Evolutionary conservation across 2,888 invertebrate species (phyloP).

Genomic region (Fabriciana adippe): DNA sequence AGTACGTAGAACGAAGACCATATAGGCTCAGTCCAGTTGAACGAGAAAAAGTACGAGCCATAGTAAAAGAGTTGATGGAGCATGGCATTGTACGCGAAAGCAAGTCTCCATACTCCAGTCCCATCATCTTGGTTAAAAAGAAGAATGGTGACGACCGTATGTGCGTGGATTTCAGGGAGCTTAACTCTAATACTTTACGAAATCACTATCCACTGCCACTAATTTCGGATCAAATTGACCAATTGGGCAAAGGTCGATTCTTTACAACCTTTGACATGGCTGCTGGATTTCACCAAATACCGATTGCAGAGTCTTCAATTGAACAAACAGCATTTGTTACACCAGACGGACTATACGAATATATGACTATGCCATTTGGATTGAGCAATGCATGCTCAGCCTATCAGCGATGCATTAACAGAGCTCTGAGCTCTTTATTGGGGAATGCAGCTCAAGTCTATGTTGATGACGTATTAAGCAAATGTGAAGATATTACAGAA

Average conservation of each 20-base stretch:
- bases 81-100: conserved; percentile 47
- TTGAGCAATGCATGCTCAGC: conserved; percentile 32
- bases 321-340: conserved; percentile 35
- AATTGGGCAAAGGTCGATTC: conserved; percentile 35
- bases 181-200: conserved; percentile 41
- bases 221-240: conserved; percentile 42
- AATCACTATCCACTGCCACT: conserved; percentile 36
- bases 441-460: conserved; percentile 42
- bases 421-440: conserved; percentile 15
- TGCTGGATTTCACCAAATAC: conserved; percentile 46
- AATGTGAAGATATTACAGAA: conserved; percentile 34
- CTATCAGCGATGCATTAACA: conserved; percentile 42
- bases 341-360: conserved; percentile 47
- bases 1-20: conserved; percentile 45
- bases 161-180: conserved; percentile 44
- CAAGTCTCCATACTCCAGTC: conserved; percentile 47
- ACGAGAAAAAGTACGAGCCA: conserved; percentile 44
- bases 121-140: conserved; percentile 46
- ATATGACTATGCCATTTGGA: conserved; percentile 1
- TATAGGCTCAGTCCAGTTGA: conserved; percentile 46
- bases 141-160: conserved; percentile 47
- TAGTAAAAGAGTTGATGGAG: conserved; percentile 44
- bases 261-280: conserved; percentile 44
- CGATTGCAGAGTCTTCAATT: conserved; percentile 37
- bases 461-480: conserved; percentile 46